phyloP scores from a whole-genome alignment of 2,888 invertebrate species.

The Pherbina coryleti region DNA sequence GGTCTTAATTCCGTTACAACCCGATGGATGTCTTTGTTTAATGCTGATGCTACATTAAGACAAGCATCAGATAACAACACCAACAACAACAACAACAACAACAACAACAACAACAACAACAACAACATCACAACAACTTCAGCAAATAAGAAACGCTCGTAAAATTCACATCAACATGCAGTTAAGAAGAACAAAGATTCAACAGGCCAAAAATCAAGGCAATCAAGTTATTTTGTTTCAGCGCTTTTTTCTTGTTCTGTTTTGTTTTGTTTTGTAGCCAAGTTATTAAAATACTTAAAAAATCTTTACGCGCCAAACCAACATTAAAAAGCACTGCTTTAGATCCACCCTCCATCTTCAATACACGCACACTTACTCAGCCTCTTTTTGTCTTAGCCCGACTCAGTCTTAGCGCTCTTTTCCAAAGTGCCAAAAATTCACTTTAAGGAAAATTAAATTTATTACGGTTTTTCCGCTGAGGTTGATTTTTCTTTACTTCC shows the following conservation, averaged over 20 bases:
- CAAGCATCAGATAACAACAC: background rate
- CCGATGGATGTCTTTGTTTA: background rate
- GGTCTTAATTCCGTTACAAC: background rate
- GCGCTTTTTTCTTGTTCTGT: background rate
- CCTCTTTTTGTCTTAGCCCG: background rate
- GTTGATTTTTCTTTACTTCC: background rate
- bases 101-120: too few species aligned
- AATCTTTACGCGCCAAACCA: too few species aligned
- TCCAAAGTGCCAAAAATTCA: conserved; percentile 15
- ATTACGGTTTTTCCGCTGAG: conserved; percentile 22
- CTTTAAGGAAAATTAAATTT: conserved; percentile 27
- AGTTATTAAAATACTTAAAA: conserved; percentile 9
- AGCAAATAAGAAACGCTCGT: background rate
- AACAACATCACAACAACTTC: background rate
- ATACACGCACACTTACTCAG: background rate
- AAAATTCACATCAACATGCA: background rate
- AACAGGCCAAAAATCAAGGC: background rate
- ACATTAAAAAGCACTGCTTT: too few species aligned
- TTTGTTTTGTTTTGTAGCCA: background rate
- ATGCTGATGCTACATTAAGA: background rate
- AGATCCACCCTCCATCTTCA: too few species aligned
- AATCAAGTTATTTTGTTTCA: background rate
- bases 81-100: too few species aligned
- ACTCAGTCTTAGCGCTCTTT: background rate
- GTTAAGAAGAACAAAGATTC: too few species aligned